Conservation (phyloP, 53 echinoderm and acorn worm species). For the Paelopatides confundens region DNA sequence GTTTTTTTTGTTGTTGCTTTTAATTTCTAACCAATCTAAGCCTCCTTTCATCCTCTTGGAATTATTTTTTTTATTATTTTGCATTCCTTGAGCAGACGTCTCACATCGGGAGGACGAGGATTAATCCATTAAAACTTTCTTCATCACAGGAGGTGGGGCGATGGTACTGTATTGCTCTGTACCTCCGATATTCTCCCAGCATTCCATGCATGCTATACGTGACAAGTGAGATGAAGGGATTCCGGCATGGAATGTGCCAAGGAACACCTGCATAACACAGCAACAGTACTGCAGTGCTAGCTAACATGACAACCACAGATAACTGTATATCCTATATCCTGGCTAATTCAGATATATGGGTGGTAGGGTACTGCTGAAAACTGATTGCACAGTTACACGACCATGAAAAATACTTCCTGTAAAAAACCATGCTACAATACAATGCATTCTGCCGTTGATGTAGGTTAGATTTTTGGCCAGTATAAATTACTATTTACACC, state of each 20-base stretch:
- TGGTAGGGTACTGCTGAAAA: no score
- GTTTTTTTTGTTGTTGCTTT: no score
- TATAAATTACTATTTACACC: no score
- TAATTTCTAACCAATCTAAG: no score
- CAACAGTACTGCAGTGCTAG: not conserved
- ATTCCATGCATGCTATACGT: conserved; percentile 38
- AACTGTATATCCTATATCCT: no score
- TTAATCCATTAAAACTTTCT: conserved; percentile 10
- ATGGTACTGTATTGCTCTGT: not conserved
- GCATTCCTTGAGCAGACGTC: not conserved
- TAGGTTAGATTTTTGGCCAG: no score
- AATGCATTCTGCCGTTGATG: no score
- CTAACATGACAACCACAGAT: no score
- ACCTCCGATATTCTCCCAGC: conserved; percentile 33
- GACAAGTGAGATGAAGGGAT: conserved; percentile 8
- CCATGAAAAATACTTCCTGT: no score
- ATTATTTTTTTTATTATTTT: not conserved
- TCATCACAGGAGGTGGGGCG: conserved; percentile 21
- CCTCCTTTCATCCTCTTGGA: not conserved
- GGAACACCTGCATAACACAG: conserved; percentile 21
- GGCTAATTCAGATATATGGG: no score
- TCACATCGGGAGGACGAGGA: not conserved
- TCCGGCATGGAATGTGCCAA: conserved; percentile 12
- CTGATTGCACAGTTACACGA: no score
- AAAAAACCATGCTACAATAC: no score